phyloP scores from a whole-genome alignment of 2,888 invertebrate genomes.

The Pasiphila rectangulata region DNA sequence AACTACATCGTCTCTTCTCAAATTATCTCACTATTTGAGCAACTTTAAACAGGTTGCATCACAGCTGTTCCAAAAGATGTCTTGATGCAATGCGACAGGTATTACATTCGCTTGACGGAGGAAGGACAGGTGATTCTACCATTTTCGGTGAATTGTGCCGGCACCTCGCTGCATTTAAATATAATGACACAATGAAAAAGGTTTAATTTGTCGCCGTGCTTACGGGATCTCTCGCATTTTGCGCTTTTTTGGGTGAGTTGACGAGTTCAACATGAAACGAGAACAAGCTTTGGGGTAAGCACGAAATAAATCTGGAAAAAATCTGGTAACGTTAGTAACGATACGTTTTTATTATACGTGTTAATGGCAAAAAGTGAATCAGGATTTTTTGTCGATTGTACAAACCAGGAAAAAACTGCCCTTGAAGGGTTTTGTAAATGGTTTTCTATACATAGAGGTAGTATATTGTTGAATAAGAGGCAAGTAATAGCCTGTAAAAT shows the following conservation, averaged over 20 bases:
- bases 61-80: conserved; percentile 35
- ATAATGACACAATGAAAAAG: conserved; percentile 59
- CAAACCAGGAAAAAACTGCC: too few relatives aligned
- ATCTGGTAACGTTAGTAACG: too few relatives aligned
- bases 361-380: too few relatives aligned
- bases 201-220: conserved; percentile 57
- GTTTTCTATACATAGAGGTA: too few relatives aligned
- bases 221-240: conserved; percentile 38
- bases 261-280: conserved; percentile 36
- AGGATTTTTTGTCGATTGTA: too few relatives aligned
- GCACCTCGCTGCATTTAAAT: conserved; percentile 63
- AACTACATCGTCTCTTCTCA: conserved; percentile 35
- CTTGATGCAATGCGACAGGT: conserved; percentile 34
- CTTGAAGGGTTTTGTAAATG: too few relatives aligned
- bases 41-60: conserved; percentile 43
- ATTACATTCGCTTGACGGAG: conserved; percentile 35
- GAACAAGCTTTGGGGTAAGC: background rate
- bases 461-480: too few relatives aligned
- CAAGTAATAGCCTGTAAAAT: too few relatives aligned
- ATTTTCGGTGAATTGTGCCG: conserved; percentile 54
- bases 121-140: conserved; percentile 54
- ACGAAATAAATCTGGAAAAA: too few relatives aligned
- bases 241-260: conserved; percentile 40
- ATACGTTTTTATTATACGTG: too few relatives aligned
- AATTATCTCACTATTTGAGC: conserved; percentile 62